Evolutionary conservation across 2,797 vertebrate species (phyloP).

Genomic region (Spinus pinus): DNA sequence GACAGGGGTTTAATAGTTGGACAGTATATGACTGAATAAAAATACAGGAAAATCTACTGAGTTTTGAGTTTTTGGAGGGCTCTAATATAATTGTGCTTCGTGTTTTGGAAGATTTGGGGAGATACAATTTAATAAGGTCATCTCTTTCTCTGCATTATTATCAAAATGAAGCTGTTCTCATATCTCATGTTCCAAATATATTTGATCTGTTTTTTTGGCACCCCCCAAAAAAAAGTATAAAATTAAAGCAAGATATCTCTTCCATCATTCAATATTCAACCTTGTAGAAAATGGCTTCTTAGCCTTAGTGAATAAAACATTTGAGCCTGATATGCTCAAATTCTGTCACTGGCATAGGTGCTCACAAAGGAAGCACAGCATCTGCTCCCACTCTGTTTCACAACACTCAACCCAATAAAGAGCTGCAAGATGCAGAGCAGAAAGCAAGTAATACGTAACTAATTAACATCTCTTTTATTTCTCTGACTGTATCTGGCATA

Average conservation of each 20-base stretch:
- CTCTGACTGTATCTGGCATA: neutral
- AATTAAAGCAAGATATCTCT: neutral
- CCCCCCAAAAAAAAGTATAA: fast-evolving
- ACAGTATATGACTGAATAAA: neutral
- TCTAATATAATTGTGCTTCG: neutral
- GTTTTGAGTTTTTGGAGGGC: neutral
- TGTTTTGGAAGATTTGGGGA: neutral
- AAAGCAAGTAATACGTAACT: neutral
- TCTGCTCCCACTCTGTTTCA: neutral
- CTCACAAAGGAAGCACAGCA: neutral
- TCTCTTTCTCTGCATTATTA: neutral
- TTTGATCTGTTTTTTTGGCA: neutral
- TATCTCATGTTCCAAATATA: neutral
- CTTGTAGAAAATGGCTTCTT: neutral
- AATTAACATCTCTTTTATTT: neutral
- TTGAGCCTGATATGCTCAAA: neutral
- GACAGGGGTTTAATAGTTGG: neutral
- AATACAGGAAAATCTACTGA: neutral
- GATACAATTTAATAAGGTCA: neutral
- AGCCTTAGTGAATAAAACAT: neutral
- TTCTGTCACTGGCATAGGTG: neutral
- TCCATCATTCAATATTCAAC: neutral
- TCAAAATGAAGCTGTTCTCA: neutral
- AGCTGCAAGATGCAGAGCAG: neutral
- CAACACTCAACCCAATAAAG: neutral